A percentile compares a stretch with the other conserved stretches of the same genome.
Conservation (phyloP, 2,113 vertebrate species). For the Takifugu flavidus region DNA sequence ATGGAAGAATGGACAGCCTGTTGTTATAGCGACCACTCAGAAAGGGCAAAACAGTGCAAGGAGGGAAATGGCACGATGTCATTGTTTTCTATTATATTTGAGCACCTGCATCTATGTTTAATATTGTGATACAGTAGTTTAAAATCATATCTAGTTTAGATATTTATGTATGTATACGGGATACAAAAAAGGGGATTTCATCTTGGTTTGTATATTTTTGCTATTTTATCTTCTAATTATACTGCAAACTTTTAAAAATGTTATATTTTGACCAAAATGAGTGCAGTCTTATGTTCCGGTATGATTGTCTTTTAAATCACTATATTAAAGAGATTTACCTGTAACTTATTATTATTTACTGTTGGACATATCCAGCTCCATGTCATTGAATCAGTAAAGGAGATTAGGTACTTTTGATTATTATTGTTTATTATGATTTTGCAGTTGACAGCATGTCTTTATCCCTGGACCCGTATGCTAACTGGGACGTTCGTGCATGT, state of each 20-base stretch:
- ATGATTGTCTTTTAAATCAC: conserved; percentile 59
- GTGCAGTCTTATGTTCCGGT: conserved; percentile 58
- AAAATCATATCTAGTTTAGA: conserved; percentile 72
- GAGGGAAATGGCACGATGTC: conserved; percentile 33
- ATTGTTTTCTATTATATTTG: conserved; percentile 63
- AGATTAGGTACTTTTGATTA: not conserved
- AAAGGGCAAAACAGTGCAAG: conserved; percentile 54
- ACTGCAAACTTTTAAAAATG: conserved; percentile 51
- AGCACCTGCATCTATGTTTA: conserved; percentile 71
- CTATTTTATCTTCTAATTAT: conserved; percentile 82
- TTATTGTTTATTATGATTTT: no score
- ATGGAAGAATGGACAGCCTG: conserved; percentile 23
- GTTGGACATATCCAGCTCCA: conserved; percentile 39
- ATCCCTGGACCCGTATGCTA: not conserved
- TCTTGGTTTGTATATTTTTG: conserved; percentile 93
- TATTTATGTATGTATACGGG: conserved; percentile 86
- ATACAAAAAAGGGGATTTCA: conserved; percentile 78
- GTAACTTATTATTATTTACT: conserved; percentile 70
- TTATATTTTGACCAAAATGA: conserved; percentile 69
- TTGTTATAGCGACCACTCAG: conserved; percentile 60
- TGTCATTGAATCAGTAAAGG: not conserved
- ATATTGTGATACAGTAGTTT: conserved; percentile 55
- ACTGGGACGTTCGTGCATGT: conserved; percentile 9
- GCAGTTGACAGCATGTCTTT: no score
- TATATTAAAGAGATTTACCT: conserved; percentile 68